Conservation (phyloP, 1,140 invertebrate species). For the Drosophila melanogaster region Release_6_plus_ISO1_MT NT_033779.5:10012501-10013000, state of each 20-base stretch:
- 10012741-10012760: slow-evolving; percentile 43
- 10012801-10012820: slow-evolving; percentile 27
- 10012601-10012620: slow-evolving; percentile 60
- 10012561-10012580: slow-evolving; percentile 51
- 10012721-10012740: slow-evolving; percentile 15
- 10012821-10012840: slow-evolving; percentile 15
- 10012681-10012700: slow-evolving; percentile 49
- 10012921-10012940: slow-evolving; percentile 61
- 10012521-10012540: slow-evolving; percentile 55
- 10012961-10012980: slow-evolving; percentile 57
- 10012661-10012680: slow-evolving; percentile 7
- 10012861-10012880: slow-evolving; percentile 30
- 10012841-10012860: slow-evolving; percentile 12
- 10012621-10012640: slow-evolving; percentile 25
- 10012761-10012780: slow-evolving; percentile 39
- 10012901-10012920: slow-evolving; percentile 28
- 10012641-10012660: slow-evolving; percentile 15
- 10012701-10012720: slow-evolving; percentile 14
- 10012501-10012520: slow-evolving; percentile 54
- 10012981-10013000: slow-evolving; percentile 56
- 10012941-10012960: slow-evolving; percentile 72
- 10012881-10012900: slow-evolving; percentile 50
- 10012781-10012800: slow-evolving; percentile 8
- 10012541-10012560: slow-evolving; percentile 73
- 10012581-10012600: slow-evolving; percentile 42